phyloP scores from a whole-genome alignment of 2,797 vertebrate genomes.

The Liasis olivaceus region DNA sequence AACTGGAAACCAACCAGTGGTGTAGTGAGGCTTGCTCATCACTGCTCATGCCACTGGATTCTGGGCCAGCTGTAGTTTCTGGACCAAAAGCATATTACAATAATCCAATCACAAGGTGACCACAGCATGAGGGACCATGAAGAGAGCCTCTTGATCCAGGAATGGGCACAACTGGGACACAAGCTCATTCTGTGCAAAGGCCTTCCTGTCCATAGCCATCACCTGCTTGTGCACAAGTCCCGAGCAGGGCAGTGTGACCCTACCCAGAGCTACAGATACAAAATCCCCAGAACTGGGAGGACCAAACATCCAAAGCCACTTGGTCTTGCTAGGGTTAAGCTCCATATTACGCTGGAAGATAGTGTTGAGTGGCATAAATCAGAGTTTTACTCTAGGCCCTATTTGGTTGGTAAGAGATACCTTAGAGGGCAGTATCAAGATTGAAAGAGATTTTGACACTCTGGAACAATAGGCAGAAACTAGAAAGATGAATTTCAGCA shows the following conservation, averaged over 20 bases:
- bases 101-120: not conserved
- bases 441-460: not conserved
- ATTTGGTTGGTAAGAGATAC: not conserved
- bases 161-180: not conserved
- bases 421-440: not conserved
- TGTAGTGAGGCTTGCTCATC: not conserved
- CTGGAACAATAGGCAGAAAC: not conserved
- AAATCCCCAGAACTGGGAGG: not conserved
- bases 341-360: not conserved
- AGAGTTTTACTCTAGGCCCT: not conserved
- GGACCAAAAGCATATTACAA: not conserved
- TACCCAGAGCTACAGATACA: not conserved
- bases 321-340: not conserved
- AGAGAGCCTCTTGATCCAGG: not conserved
- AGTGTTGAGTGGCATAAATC: not conserved
- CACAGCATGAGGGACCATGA: not conserved
- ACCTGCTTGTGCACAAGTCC: not conserved
- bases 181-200: not conserved
- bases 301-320: not conserved
- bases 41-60: not conserved
- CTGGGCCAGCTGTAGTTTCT: not conserved
- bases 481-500: not conserved
- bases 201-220: not conserved
- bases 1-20: not conserved
- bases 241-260: not conserved